These are phyloP conservation scores for Encarsia formosa DNA, from an alignment of 2,888 invertebrate genomes.

Conservation along the genomic window DNA sequence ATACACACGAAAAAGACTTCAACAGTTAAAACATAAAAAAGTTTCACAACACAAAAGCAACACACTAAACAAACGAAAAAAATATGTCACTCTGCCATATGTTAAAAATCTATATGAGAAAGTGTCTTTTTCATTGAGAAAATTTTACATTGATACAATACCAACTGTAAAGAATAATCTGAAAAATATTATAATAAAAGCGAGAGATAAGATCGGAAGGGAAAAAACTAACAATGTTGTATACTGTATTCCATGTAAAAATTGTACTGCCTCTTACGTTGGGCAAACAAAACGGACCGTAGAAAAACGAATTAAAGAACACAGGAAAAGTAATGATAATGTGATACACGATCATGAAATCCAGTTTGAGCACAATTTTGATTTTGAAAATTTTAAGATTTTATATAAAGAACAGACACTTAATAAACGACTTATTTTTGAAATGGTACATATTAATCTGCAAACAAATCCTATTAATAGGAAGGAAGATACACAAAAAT, in stretches of 20 bases:
- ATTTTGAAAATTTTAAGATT: not conserved
- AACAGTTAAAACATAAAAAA: not conserved
- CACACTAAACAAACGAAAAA: not conserved
- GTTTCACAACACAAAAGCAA: not conserved
- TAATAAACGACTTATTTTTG: not conserved
- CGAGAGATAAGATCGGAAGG: not conserved
- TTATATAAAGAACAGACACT: not conserved
- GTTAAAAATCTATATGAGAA: not conserved
- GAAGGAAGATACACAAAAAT: not conserved
- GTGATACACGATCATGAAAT: not conserved
- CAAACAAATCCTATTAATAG: not conserved
- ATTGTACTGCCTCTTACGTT: not conserved
- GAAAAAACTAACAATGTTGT: not conserved
- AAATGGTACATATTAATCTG: not conserved
- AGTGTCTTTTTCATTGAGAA: not conserved
- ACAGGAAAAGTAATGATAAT: not conserved
- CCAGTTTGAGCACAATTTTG: not conserved
- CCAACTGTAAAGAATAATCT: not conserved
- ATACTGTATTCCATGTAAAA: not conserved
- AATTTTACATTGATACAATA: not conserved
- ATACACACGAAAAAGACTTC: not conserved
- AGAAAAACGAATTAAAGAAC: not conserved
- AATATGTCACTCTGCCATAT: not conserved
- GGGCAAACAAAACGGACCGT: not conserved
- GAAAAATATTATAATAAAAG: not conserved